phyloP scores from a whole-genome alignment of 53 echinoderm and acorn worm genomes.

The Paelopatides confundens region DNA sequence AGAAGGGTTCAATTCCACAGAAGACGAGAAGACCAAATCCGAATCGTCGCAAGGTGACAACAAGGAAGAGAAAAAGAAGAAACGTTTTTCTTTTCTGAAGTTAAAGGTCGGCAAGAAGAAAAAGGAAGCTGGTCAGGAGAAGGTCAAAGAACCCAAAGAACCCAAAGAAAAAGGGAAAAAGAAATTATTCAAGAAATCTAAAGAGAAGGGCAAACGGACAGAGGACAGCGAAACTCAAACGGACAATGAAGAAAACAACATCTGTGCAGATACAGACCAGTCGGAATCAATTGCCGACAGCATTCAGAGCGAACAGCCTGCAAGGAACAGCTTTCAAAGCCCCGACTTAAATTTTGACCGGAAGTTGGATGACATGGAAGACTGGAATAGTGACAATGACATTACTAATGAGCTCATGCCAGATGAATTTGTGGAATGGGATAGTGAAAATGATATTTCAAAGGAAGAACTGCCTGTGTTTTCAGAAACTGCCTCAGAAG shows the following conservation, averaged over 20 bases:
- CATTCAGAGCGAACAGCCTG: neutral
- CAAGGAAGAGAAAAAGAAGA: constrained; percentile 85
- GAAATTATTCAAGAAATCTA: constrained; percentile 68
- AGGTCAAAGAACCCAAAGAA: constrained; percentile 51
- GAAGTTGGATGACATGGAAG: constrained; percentile 78
- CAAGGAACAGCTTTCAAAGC: constrained; percentile 27
- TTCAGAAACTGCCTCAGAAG: constrained; percentile 83
- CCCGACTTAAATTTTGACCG: constrained; percentile 76
- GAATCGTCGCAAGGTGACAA: constrained; percentile 41
- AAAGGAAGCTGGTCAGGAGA: constrained; percentile 55
- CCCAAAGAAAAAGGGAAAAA: constrained; percentile 72
- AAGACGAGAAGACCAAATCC: constrained; percentile 29
- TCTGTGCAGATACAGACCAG: constrained; percentile 11
- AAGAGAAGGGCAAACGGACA: constrained; percentile 54
- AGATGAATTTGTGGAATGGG: constrained; percentile 92
- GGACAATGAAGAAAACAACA: constrained; percentile 42
- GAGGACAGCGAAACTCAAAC: constrained; percentile 49
- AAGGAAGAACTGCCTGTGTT: constrained; percentile 93
- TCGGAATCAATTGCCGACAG: constrained; percentile 49
- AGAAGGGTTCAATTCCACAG: constrained; percentile 11
- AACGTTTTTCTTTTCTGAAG: constrained; percentile 93
- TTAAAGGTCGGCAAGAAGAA: constrained; percentile 77
- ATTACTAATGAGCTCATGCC: constrained; percentile 96
- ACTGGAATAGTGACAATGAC: constrained; percentile 94
- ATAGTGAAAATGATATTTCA: constrained; percentile 91